Percentiles rank a stretch among this genome's conserved stretches.
phyloP scores from a whole-genome alignment of 2,797 vertebrate species.

The Argyrosomus regius region DNA sequence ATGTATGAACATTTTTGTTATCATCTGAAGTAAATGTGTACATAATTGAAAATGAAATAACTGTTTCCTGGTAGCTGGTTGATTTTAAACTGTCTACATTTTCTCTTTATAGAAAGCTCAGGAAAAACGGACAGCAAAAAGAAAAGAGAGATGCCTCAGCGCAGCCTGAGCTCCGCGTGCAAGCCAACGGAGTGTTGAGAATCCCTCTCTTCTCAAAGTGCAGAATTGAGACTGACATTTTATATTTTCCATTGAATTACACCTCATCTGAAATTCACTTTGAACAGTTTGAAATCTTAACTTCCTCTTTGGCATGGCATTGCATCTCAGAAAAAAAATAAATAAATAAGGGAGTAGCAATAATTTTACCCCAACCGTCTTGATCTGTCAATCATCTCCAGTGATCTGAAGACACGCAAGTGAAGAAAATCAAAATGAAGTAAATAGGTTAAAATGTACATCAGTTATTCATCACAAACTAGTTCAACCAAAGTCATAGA shows the following conservation, averaged over 20 bases:
- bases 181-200: constrained; percentile 54
- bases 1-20: neutral
- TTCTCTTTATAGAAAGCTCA: constrained; percentile 5
- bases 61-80: constrained; percentile 1
- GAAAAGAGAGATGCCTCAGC: constrained; percentile 36
- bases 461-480: constrained; percentile 84
- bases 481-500: constrained; percentile 77
- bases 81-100: constrained; percentile 20
- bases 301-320: constrained; percentile 70
- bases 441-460: constrained; percentile 86
- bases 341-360: constrained; percentile 61
- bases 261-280: constrained; percentile 81
- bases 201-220: constrained; percentile 47
- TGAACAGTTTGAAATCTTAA: constrained; percentile 81
- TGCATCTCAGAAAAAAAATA: constrained; percentile 48
- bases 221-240: constrained; percentile 73
- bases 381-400: constrained; percentile 77
- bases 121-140: constrained; percentile 22
- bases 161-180: constrained; percentile 16
- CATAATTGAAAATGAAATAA: neutral
- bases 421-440: constrained; percentile 79
- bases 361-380: constrained; percentile 70
- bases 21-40: neutral
- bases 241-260: constrained; percentile 81
- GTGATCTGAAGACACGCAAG: constrained; percentile 67